Conservation (phyloP, 1,140 invertebrate genomes). For the Drosophila ambigua region DNA sequence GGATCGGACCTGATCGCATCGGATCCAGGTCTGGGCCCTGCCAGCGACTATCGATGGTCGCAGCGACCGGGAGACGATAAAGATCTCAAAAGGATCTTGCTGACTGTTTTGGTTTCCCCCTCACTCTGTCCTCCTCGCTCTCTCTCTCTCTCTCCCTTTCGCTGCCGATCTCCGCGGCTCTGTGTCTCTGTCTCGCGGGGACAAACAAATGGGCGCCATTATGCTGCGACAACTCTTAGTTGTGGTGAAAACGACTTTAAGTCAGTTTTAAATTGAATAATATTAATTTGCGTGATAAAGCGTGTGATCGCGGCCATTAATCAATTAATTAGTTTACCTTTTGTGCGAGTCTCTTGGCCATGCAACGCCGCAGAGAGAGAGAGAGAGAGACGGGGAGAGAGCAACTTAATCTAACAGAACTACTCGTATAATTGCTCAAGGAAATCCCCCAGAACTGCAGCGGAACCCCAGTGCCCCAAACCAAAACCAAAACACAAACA, state of each 20-base stretch:
- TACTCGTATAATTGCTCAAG: slow-evolving; percentile 61
- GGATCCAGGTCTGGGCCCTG: no score
- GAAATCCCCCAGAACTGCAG: slow-evolving; percentile 43
- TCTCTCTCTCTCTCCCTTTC: not conserved
- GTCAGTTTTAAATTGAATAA: slow-evolving; percentile 78
- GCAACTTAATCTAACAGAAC: slow-evolving; percentile 57
- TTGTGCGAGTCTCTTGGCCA: slow-evolving; percentile 38
- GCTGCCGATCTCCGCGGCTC: no score
- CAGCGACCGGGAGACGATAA: slow-evolving; percentile 56
- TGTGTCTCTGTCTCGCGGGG: slow-evolving; percentile 11
- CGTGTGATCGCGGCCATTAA: slow-evolving; percentile 70
- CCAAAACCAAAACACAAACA: slow-evolving; percentile 42
- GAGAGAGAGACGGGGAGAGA: slow-evolving; percentile 7
- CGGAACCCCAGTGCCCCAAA: not conserved
- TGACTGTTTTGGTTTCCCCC: slow-evolving; percentile 44
- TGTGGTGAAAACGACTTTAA: slow-evolving; percentile 80
- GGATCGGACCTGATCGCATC: slow-evolving; percentile 30
- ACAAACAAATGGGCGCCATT: slow-evolving; percentile 72
- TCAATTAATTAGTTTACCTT: slow-evolving; percentile 80
- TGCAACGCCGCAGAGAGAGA: slow-evolving; percentile 9
- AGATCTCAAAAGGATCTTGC: slow-evolving; percentile 81
- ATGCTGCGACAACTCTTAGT: slow-evolving; percentile 78
- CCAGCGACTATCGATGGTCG: slow-evolving; percentile 51
- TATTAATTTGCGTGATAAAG: slow-evolving; percentile 76
- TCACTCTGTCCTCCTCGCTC: slow-evolving; percentile 20